Evolutionary conservation across 2,797 vertebrate genomes (phyloP).

Genomic region (Alauda arvensis): DNA sequence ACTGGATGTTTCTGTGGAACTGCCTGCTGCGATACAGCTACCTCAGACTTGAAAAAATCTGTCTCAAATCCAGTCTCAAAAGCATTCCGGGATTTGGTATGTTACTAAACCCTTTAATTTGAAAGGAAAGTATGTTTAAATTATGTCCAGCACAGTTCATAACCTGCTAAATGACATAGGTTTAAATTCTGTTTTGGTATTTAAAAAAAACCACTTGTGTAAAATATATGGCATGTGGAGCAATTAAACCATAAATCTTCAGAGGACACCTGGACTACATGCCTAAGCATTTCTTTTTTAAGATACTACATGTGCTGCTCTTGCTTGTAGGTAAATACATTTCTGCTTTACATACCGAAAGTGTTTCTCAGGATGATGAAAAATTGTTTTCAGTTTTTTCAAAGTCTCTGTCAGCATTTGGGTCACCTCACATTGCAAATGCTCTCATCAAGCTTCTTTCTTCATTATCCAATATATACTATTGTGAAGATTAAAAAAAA

Average conservation of each 20-base stretch:
- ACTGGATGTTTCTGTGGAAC: constrained; percentile 99
- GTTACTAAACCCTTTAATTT: constrained; percentile 55
- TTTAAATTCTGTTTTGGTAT: not conserved
- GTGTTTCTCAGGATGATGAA: not conserved
- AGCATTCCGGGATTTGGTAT: constrained; percentile 93
- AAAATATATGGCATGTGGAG: not conserved
- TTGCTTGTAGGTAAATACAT: not conserved
- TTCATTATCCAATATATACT: not conserved
- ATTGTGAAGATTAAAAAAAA: not conserved
- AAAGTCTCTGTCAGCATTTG: not conserved
- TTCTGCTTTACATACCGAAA: not conserved
- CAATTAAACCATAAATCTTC: not conserved
- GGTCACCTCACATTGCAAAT: not conserved
- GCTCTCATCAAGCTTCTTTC: not conserved
- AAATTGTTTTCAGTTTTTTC: not conserved
- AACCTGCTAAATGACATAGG: not conserved
- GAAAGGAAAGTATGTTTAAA: not conserved
- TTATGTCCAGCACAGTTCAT: not conserved
- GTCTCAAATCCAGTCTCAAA: constrained; percentile 94
- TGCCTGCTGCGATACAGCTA: constrained; percentile 96
- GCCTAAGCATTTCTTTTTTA: not conserved
- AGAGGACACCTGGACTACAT: not conserved
- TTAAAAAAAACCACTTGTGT: not conserved
- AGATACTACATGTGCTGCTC: not conserved
- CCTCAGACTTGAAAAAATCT: constrained; percentile 95